Percentiles rank a stretch among this genome's conserved stretches.
These are phyloP conservation scores for Mirza zaza DNA, from an alignment of 2,113 vertebrate species.

Conservation along the genomic window DNA sequence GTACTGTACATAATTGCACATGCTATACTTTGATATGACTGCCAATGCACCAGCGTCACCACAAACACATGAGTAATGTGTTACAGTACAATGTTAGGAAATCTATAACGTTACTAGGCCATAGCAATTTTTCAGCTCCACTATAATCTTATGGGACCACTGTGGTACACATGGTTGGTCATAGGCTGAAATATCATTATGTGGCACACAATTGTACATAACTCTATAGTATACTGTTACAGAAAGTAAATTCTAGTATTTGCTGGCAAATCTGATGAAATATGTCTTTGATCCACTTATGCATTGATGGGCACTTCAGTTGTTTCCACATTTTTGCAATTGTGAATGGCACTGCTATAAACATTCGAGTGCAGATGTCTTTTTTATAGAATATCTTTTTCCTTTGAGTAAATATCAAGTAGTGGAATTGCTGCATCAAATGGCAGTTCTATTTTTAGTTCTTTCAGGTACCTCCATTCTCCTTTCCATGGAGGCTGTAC, in stretches of 20 bases:
- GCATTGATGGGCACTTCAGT: no score
- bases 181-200: not conserved
- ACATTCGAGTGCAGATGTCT: no score
- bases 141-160: not conserved
- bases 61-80: not conserved
- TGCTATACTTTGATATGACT: not conserved
- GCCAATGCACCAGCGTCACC: not conserved
- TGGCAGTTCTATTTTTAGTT: no score
- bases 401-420: no score
- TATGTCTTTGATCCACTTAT: not conserved
- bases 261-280: not conserved
- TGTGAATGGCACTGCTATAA: no score
- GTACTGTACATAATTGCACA: not conserved
- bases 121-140: not conserved
- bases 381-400: no score
- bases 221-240: not conserved
- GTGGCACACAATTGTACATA: not conserved
- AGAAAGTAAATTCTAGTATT: not conserved
- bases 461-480: no score
- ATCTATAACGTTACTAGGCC: not conserved
- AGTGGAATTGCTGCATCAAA: no score
- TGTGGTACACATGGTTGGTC: not conserved
- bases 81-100: not conserved
- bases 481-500: no score
- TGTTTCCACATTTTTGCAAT: no score